Base-by-base conservation (phyloP, 2,797 vertebrate genomes). In the Coreius guichenoti region DNA sequence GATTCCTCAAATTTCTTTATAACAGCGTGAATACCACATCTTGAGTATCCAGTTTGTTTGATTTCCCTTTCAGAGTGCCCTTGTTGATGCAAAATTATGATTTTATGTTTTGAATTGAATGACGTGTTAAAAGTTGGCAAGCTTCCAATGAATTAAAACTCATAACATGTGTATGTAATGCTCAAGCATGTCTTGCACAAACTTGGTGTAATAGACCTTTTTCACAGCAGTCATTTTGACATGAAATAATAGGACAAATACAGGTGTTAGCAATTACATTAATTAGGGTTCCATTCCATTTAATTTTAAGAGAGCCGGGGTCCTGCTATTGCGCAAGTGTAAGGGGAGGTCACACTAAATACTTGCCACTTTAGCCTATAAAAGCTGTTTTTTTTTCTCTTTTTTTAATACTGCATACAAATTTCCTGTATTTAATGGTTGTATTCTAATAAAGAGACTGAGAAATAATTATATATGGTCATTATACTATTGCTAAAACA, bases 111-210 rank as follows among this genome's bases (percentile, higher is more conserved):
- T n/a, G 11, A 51, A 23, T 23, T 12, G 45, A 31, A 51, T 49
- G 3, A 19, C 43, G 33, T 67, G 12, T 65, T 80, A 1, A 51
- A 80, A 51, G 29, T 23, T 49, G 61, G 3, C 29, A 67, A 65
- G 19, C 39, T 49, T 80, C 14, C n/a, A 45, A 23, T 13, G 0
- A 63, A 26, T n/a, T 29, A 79, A 43, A 8, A 63, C 14, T 29
- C 14, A 19, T 43, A 79, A 5, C 13, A n/a, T 12, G 14, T 39
- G 75, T 11, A 54, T 21, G 51, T n/a, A 36, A 56, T 33, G 2
- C 16, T 56, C 73, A 76, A 77, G 29, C 49, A 76, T 76, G 74
- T 70, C 36, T 70, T 70, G 12, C 49, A 39, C 33, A 43, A 56
- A 43, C 51, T 13, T 78, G 33, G 11, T 19, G 12, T 61, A 43